phyloP scores from a whole-genome alignment of 2,797 vertebrate species.

The Sebastes itinus region DNA sequence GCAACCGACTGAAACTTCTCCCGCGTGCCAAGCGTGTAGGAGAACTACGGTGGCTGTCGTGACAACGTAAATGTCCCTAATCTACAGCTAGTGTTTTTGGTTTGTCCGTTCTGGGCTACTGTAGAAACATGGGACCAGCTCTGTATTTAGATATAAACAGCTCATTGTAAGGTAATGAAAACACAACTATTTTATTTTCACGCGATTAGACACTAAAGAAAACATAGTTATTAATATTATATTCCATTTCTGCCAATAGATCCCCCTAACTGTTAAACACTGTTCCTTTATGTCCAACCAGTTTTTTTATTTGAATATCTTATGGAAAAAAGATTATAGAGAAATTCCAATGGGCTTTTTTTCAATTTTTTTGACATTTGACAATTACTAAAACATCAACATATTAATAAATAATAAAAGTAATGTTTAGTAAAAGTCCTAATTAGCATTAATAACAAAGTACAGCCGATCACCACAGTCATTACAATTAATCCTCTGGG shows the following conservation, averaged over 20 bases:
- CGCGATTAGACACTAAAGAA: too few species aligned
- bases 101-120: not conserved
- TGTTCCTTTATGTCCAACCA: too few species aligned
- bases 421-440: not conserved
- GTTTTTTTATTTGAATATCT: not conserved
- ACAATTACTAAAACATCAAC: not conserved
- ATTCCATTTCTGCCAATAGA: too few species aligned
- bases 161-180: too few species aligned
- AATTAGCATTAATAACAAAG: not conserved
- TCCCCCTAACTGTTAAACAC: too few species aligned
- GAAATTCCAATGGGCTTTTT: not conserved
- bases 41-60: rapidly evolving
- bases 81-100: not conserved
- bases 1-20: too few species aligned
- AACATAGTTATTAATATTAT: too few species aligned
- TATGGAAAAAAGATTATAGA: not conserved
- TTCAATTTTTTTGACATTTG: not conserved
- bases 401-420: not conserved
- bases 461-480: not conserved
- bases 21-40: too few species aligned
- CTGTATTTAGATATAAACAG: too few species aligned
- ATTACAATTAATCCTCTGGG: not conserved
- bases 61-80: not conserved
- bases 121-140: too few species aligned
- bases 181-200: too few species aligned